Percentiles rank a stretch among this genome's conserved stretches.
Conservation (phyloP, 1,140 invertebrate genomes). For the Trichoplusia ni region DNA sequence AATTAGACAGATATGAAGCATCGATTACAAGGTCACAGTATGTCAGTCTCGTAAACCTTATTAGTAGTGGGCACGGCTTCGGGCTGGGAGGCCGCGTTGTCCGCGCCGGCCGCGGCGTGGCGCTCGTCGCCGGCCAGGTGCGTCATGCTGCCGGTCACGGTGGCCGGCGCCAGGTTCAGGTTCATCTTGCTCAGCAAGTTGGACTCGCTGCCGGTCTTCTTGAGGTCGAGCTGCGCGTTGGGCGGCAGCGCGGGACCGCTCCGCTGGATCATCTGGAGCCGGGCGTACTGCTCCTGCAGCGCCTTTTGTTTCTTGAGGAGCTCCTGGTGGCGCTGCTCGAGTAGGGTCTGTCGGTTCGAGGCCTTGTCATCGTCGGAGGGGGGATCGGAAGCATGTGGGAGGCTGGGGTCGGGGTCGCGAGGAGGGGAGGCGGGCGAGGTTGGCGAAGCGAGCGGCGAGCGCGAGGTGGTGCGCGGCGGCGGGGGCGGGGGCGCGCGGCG, state of each 20-base stretch:
- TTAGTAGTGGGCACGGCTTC: constrained; percentile 73
- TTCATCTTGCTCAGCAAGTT: constrained; percentile 94
- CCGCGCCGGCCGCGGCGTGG: constrained; percentile 27
- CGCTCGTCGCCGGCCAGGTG: constrained; percentile 62
- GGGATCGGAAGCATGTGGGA: constrained; percentile 57
- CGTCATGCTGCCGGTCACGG: constrained; percentile 70
- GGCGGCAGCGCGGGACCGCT: constrained; percentile 86
- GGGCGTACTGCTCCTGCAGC: constrained; percentile 93
- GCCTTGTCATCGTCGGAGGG: constrained; percentile 77
- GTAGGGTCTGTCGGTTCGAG: constrained; percentile 87
- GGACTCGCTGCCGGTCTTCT: constrained; percentile 94
- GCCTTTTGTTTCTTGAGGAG: constrained; percentile 92
- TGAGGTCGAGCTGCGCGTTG: constrained; percentile 85
- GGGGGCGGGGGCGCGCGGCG: constrained; percentile 93
- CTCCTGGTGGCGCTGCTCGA: constrained; percentile 93
- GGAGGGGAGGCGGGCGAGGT: constrained; percentile 76
- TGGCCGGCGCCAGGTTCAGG: constrained; percentile 82
- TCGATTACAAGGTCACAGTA: constrained; percentile 85
- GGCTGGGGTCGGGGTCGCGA: constrained; percentile 50
- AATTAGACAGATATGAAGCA: constrained; percentile 59
- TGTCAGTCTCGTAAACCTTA: constrained; percentile 94
- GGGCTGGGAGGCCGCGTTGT: not conserved
- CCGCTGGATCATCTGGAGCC: constrained; percentile 92
- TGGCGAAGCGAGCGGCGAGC: constrained; percentile 91
- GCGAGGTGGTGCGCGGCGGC: constrained; percentile 90